Evolutionary conservation across 2,797 vertebrate genomes (phyloP), one percentile per base, ranked within the genome.

Genomic region (Sebastes iracundus): DNA sequence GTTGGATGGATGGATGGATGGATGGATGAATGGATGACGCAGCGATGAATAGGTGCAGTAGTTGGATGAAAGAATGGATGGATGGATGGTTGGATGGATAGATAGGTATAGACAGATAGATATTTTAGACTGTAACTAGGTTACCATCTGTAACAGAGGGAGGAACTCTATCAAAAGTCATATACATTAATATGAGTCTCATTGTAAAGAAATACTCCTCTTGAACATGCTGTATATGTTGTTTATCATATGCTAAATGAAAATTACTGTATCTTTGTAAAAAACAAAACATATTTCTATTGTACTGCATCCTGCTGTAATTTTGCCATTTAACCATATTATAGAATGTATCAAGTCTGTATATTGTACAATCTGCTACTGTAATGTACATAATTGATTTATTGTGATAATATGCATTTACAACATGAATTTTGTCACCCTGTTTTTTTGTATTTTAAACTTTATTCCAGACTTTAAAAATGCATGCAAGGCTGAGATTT

Each of bases 341-440:
- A 68, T 82, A 64, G 80, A 91, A 93, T 91, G 85, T 87, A 89
- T 74, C 25, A 62, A 62, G 33, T 87, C 60, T 92, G 81, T 91
- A 88, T 83, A 90, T 82, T 91, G 49, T 80, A 81, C 55, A 71
- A 71, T 70, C 71, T 83, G 67, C 82, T 63, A 90, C 73, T 85
- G 73, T 87, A 60, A 87, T 90, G 85, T 90, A 89, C 66, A 93
- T 92, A 92, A 92, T 73, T 82, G 64, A n/a, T 68, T 88, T 35
- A 86, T 75, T 87, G 69, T 90, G 49, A 88, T 81, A 67, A 87
- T 81, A 81, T 79, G 67, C 78, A 85, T 87, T 90, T 72, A 80
- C 66, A 79, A 58, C 61, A 77, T 85, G 22, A 59, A 70, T 32
- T 81, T 72, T 79, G 56, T 69, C 67, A 28, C 7, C 4, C 11